Conservation (phyloP, 2,113 vertebrate species). For the Butorides virescens region DNA sequence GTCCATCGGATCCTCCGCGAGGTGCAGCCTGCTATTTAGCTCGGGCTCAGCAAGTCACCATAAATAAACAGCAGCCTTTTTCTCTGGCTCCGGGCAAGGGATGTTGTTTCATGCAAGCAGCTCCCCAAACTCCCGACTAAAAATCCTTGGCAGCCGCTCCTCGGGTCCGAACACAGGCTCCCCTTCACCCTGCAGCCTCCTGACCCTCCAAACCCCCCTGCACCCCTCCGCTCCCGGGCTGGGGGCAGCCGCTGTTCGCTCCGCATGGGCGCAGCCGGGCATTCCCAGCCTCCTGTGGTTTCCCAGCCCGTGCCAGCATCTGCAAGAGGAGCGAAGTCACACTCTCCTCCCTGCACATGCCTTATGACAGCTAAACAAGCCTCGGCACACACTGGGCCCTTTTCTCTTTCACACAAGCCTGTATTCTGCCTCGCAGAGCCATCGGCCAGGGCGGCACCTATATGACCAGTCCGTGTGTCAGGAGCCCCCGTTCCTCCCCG, state of each 20-base stretch:
- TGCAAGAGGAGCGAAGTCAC: background rate
- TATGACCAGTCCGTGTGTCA: background rate
- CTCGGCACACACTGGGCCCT: background rate
- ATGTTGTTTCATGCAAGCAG: background rate
- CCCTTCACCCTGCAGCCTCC: background rate
- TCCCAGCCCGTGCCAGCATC: background rate
- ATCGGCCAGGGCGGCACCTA: background rate
- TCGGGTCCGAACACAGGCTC: background rate
- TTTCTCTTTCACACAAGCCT: background rate
- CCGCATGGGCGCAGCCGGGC: rapidly evolving
- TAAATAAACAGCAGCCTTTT: background rate
- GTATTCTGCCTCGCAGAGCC: background rate
- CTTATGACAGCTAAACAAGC: background rate
- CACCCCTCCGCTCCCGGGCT: background rate
- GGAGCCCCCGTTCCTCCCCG: background rate
- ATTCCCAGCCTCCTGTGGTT: slow-evolving; percentile 28
- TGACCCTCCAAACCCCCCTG: background rate
- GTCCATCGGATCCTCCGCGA: background rate
- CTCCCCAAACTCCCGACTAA: background rate
- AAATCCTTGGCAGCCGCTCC: background rate
- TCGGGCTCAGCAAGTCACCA: background rate
- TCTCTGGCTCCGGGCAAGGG: background rate
- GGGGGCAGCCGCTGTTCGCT: background rate
- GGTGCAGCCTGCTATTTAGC: background rate
- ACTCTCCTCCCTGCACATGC: background rate